phyloP scores from a whole-genome alignment of 64 coral and sea anemone genomes.

The Stylophora pistillata region DNA sequence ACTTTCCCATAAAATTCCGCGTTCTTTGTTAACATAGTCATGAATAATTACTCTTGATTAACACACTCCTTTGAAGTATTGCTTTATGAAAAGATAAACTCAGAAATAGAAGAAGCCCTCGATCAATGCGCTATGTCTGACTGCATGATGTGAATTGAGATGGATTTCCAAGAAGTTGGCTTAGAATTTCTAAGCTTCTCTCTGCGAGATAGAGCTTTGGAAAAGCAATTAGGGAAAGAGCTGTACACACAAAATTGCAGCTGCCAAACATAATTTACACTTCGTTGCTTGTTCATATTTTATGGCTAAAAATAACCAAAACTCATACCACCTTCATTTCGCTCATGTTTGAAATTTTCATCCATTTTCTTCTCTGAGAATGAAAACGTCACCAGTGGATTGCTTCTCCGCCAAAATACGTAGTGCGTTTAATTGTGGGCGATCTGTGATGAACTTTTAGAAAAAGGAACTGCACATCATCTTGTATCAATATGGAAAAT shows the following conservation, averaged over 20 bases:
- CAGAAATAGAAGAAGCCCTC: no score
- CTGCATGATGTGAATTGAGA: neutral
- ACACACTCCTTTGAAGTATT: neutral
- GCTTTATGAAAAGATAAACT: no score
- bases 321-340: neutral
- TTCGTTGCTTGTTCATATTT: conserved; percentile 6
- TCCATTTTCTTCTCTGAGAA: no score
- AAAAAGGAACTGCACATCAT: neutral
- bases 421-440: no score
- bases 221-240: conserved; percentile 15
- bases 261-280: neutral
- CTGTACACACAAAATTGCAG: neutral
- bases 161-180: neutral
- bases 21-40: neutral
- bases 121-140: neutral
- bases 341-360: no score
- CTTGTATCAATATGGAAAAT: neutral
- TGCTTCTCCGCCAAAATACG: no score
- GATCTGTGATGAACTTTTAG: neutral
- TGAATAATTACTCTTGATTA: neutral
- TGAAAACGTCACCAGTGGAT: no score
- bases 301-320: neutral
- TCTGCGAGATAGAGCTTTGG: neutral
- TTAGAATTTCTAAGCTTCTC: neutral
- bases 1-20: neutral